A percentile compares a stretch with the other conserved stretches of the same genome.
Conservation (phyloP, 2,113 vertebrate genomes). For the Seriola rivoliana region DNA sequence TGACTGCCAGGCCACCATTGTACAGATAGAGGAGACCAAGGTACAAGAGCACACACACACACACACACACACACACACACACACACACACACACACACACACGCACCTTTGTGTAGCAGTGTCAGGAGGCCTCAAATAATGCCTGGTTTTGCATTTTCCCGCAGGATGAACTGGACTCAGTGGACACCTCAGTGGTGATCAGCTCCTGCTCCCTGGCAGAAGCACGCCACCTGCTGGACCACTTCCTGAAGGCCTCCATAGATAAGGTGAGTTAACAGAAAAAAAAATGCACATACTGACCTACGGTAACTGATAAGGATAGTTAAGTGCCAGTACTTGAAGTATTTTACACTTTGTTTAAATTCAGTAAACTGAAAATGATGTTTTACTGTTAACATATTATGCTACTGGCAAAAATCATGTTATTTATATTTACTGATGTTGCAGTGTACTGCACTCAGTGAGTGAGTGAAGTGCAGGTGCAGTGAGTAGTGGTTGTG, state of each 20-base stretch:
- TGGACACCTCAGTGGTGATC: slow-evolving; percentile 97
- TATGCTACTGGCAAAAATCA: neutral
- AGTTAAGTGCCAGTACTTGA: neutral
- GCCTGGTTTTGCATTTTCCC: slow-evolving; percentile 10
- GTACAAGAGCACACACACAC: slow-evolving; percentile 65
- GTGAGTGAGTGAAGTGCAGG: neutral
- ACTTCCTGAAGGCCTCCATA: slow-evolving; percentile 97
- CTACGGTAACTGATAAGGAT: neutral
- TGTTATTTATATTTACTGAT: neutral
- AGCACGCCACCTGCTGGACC: slow-evolving; percentile 94
- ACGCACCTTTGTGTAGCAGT: neutral
- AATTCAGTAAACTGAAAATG: neutral
- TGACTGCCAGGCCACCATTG: slow-evolving; percentile 97
- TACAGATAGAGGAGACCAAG: slow-evolving; percentile 98
- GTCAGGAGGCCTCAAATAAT: neutral
- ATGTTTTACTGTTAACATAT: neutral
- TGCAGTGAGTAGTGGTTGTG: neutral
- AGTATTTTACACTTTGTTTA: neutral
- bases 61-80: neutral
- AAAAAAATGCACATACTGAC: neutral
- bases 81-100: neutral
- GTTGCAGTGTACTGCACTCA: neutral
- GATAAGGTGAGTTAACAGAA: slow-evolving; percentile 88
- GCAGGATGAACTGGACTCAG: slow-evolving; percentile 97
- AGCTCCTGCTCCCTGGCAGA: slow-evolving; percentile 97